Evolutionary conservation across 2,797 vertebrate species (phyloP).

Genomic region (Lycodopsis pacificus): DNA sequence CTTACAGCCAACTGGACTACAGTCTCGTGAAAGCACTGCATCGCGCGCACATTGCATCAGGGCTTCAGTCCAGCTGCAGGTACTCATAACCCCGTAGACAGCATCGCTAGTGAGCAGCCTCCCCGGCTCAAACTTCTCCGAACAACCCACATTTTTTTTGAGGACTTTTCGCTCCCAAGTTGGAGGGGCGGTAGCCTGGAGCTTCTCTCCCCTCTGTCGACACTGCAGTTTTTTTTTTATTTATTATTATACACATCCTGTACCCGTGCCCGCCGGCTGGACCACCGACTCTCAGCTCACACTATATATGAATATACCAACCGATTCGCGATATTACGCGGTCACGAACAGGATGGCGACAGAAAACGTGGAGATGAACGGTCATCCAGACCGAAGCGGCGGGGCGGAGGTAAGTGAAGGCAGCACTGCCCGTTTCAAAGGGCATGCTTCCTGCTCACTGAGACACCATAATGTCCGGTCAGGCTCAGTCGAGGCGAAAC

Average conservation of each 20-base stretch:
- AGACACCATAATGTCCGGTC: too few relatives aligned
- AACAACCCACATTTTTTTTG: neutral
- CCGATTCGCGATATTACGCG: neutral
- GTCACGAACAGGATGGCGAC: conserved; percentile 61
- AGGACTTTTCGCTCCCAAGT: conserved; percentile 1
- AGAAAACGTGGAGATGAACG: conserved; percentile 80
- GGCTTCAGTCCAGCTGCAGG: neutral
- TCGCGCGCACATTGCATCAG: neutral
- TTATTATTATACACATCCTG: neutral
- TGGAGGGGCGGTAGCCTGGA: conserved; percentile 39
- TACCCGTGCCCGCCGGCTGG: neutral
- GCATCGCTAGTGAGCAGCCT: accelerated
- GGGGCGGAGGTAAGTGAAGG: conserved; percentile 72
- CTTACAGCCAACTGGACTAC: accelerated
- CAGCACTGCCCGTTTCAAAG: neutral
- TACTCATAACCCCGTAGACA: neutral
- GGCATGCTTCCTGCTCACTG: neutral
- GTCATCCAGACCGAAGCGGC: conserved; percentile 55
- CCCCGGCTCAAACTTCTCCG: neutral
- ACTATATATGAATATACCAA: neutral
- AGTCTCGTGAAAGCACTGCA: neutral
- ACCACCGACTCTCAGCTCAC: neutral
- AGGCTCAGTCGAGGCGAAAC: too few relatives aligned
- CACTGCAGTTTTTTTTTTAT: conserved; percentile 15
- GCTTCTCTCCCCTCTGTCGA: conserved; percentile 9